phyloP scores from a whole-genome alignment of 2,888 invertebrate species.

The Globia sparganii region DNA sequence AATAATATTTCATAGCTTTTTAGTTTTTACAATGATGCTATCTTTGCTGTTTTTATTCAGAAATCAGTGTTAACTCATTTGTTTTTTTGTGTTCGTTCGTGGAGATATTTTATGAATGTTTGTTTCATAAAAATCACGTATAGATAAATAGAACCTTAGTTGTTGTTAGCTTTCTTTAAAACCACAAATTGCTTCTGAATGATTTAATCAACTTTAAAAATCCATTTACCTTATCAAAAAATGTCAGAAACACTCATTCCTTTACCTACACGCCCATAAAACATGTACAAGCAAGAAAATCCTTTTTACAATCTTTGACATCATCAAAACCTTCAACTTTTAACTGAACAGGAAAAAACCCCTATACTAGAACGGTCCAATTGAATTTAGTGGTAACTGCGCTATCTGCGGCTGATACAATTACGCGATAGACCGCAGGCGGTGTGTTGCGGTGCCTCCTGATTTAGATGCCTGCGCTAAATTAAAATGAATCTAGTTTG shows the following conservation, averaged over 20 bases:
- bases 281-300: background rate
- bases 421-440: slow-evolving; percentile 53
- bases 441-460: slow-evolving; percentile 47
- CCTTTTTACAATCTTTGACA: background rate
- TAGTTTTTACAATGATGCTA: background rate
- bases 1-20: slow-evolving; percentile 21
- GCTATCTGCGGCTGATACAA: slow-evolving; percentile 56
- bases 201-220: background rate
- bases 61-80: background rate
- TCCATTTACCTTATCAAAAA: background rate
- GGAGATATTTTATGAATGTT: background rate
- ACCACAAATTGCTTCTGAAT: background rate
- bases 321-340: slow-evolving; percentile 19
- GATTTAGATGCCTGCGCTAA: slow-evolving; percentile 56
- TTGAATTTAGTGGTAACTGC: slow-evolving; percentile 57
- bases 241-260: background rate
- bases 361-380: slow-evolving; percentile 30
- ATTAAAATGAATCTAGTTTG: slow-evolving; percentile 61
- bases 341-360: slow-evolving; percentile 20
- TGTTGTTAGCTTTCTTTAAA: background rate
- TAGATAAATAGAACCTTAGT: background rate
- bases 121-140: background rate
- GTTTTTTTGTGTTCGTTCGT: background rate
- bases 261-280: background rate
- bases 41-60: background rate